These are phyloP conservation scores for Eupelmus urozonus DNA, from an alignment of 2,888 invertebrate species.

Conservation along the genomic window DNA sequence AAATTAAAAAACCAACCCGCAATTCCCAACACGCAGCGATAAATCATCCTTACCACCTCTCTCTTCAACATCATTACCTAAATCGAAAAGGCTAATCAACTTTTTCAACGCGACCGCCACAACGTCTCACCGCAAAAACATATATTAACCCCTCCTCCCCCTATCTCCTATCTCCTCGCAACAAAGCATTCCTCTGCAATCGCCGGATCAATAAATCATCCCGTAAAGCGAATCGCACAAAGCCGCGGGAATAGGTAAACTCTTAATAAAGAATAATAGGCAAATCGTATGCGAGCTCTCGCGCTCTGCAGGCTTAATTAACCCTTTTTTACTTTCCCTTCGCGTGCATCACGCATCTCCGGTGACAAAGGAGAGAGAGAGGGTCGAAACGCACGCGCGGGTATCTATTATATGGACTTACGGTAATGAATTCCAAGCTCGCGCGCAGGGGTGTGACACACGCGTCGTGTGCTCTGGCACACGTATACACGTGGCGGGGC, in stretches of 20 bases:
- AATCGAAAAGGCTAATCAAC: too few species aligned
- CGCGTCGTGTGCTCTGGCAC: not conserved
- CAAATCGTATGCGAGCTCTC: not conserved
- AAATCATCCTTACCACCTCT: too few species aligned
- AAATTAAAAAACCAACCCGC: too few species aligned
- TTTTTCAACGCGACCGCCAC: too few species aligned
- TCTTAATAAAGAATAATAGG: slow-evolving; percentile 24
- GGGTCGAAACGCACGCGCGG: not conserved
- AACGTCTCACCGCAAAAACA: too few species aligned
- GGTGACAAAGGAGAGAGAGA: not conserved
- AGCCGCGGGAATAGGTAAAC: not conserved
- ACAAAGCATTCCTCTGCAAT: not conserved
- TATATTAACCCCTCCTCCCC: too few species aligned
- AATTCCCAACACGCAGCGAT: too few species aligned
- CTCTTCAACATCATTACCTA: too few species aligned
- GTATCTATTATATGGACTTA: slow-evolving; percentile 35
- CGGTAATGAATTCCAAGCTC: slow-evolving; percentile 49
- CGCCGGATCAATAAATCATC: slow-evolving; percentile 3
- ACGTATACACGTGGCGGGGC: too few species aligned
- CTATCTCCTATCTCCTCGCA: too few species aligned
- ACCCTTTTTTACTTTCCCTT: slow-evolving; percentile 21
- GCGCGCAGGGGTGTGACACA: slow-evolving; percentile 45
- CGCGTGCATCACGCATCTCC: slow-evolving; percentile 25
- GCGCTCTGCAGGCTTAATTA: slow-evolving; percentile 15
- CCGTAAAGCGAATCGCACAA: not conserved